Conservation (phyloP, 2,797 vertebrate genomes). For the Hafferia zeledoni region DNA sequence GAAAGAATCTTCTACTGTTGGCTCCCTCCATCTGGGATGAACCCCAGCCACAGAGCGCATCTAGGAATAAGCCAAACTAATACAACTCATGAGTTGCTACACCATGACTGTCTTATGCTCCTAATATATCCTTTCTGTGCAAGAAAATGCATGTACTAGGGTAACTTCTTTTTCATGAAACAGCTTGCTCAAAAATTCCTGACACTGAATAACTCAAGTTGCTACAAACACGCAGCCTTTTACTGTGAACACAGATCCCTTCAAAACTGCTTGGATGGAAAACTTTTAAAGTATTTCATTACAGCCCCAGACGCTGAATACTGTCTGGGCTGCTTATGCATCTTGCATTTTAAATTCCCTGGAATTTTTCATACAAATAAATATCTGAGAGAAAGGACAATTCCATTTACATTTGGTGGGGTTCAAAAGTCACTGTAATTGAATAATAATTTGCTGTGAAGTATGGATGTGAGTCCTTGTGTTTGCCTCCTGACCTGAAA, state of each 20-base stretch:
- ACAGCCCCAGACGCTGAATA: not conserved
- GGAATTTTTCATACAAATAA: not conserved
- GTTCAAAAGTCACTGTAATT: slow-evolving; percentile 42
- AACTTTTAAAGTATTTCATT: not conserved
- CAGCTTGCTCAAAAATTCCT: not conserved
- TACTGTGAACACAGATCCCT: not conserved
- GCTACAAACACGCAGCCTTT: not conserved
- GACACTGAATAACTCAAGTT: not conserved
- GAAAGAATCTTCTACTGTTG: not conserved
- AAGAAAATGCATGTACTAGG: not conserved
- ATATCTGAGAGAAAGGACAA: not conserved
- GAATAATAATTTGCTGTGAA: slow-evolving; percentile 57
- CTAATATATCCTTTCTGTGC: not conserved
- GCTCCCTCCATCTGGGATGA: not conserved
- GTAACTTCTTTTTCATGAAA: not conserved
- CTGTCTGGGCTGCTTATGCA: not conserved
- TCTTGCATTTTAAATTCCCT: not conserved
- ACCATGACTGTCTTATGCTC: not conserved
- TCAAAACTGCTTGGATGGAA: not conserved
- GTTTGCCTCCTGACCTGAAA: slow-evolving; percentile 72
- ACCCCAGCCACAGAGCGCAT: not conserved
- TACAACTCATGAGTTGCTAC: not conserved
- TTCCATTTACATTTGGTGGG: slow-evolving; percentile 16
- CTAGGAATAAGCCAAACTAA: not conserved
- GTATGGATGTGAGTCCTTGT: not conserved